Evolutionary conservation across 2,797 vertebrate species (phyloP), one percentile per base, ranked within the genome.

Genomic region (Tauraco hartlaubi): DNA sequence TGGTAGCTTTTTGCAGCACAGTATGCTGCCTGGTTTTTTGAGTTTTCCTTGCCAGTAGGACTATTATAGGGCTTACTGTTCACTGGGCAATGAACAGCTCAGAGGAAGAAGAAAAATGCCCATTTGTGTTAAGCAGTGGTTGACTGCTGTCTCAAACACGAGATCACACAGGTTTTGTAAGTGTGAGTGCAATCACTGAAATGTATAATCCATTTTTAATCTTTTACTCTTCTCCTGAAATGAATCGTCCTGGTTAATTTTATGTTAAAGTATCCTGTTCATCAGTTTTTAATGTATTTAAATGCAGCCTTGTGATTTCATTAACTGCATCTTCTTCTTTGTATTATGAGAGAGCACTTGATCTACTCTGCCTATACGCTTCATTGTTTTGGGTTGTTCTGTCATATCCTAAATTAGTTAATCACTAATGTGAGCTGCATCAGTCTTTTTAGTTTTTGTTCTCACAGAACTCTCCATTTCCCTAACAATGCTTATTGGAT

Each of bases 241-340:
- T 71, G 39, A 87, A 67, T 73, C 51, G 31, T 55, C 33, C 52
- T 44, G 11, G n/a, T 77, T 89, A 79, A 76, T 88, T 92, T 89
- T 59, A 69, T 55, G 63, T 67, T 94, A 73, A 93, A 92, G 56
- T 59, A 76, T 10, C 59, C 48, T 5, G 9, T 63, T 94, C 83
- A 80, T 83, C 39, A 76, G 28, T 58, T 73, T 87, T 69, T 73
- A 62, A 74, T 66, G 51, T 73, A 54, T 88, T 90, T 89, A 85
- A 89, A 74, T 77, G 18, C 61, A 89, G 25, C 59, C 44, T 69
- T 80, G 25, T 41, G 25, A 48, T 82, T 91, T 81, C 67, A 69
- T 85, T 87, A 76, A 62, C 51, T 55, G 26, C 58, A 35, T 80
- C 68, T 23, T 74, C n/a, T 48, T 88, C 52, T 78, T 71, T 43